Conservation (phyloP, 1,140 invertebrate genomes). For the Drosophila seguyi region DNA sequence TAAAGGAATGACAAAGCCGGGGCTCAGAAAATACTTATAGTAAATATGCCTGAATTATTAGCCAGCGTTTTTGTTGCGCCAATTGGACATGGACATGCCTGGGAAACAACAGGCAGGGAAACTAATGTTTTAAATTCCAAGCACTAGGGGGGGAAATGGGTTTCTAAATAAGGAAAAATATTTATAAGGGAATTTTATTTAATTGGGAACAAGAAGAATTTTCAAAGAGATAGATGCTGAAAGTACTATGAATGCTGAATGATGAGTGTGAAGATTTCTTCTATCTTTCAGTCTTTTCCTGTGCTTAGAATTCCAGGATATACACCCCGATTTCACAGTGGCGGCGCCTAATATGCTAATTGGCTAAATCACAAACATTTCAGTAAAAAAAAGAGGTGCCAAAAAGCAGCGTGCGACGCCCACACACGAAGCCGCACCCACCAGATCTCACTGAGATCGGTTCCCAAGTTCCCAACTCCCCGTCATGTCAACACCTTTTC, state of each 20-base stretch:
- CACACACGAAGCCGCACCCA: conserved; percentile 55
- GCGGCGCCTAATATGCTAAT: conserved; percentile 66
- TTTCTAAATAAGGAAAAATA: background rate
- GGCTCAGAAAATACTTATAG: conserved; percentile 38
- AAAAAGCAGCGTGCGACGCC: conserved; percentile 65
- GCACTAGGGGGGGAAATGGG: background rate
- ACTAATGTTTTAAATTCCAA: conserved; percentile 3
- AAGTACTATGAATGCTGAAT: too few relatives aligned
- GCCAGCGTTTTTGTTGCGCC: conserved; percentile 52
- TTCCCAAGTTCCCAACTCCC: conserved; percentile 20
- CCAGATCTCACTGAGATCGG: conserved; percentile 16
- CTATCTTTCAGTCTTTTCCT: background rate
- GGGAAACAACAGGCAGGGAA: conserved; percentile 44
- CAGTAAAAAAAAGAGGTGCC: conserved; percentile 49
- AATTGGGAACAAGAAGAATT: background rate
- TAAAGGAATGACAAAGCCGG: conserved; percentile 67
- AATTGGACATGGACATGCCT: conserved; percentile 78
- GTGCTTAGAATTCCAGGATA: background rate
- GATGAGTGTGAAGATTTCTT: background rate
- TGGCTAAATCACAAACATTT: conserved; percentile 64
- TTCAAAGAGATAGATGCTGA: rapidly evolving
- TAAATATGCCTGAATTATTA: conserved; percentile 81
- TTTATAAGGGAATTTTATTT: background rate
- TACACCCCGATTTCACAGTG: background rate
- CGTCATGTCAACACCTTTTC: conserved; percentile 70